Base-by-base conservation (phyloP, 2,113 vertebrate genomes). In the Sinocyclocheilus anophthalmus region DNA sequence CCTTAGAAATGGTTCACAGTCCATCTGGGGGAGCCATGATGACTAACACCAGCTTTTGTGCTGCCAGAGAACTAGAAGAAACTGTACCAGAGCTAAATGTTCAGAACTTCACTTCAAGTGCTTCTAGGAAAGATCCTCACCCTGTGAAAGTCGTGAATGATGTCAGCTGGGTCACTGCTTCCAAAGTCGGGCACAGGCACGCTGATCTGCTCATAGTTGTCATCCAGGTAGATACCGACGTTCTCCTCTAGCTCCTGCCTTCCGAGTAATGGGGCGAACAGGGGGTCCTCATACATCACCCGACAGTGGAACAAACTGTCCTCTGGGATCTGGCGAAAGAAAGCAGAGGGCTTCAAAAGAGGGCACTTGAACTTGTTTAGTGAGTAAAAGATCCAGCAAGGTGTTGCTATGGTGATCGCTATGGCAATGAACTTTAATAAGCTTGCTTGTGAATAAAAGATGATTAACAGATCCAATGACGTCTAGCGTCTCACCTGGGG, bases 81-180 rank as follows among this genome's bases (percentile, higher is more conserved):
- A 37, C 42, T 83, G 81, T 55, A 18, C 81, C 5, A 83, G 39
- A 45, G 13, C 37, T 67, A 42, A 81, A 65, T 11, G 61, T 1
- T 18, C 26, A 53, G 63, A 83, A 81, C 55, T 81, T 81, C 33
- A 16, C 42, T 76, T 63, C 20, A 39, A 39, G 55, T 1, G 63
- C 7, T 30, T 67, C 79, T 45, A 5, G 14, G 30, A 72, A 18
- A 83, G 45, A 70, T 83, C 22, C 81, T 72, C 94, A 99, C 98
- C 92, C 95, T 90, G 88, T 98, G 96, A 90, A 99, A 99, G 86
- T 99, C 98, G 0, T 99, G 98, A 91, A 99, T 96, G 90, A 99
- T 99, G 84, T 98, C 96, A 0, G 97, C 97, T 0, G 97, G 96
- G 88, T 99, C 96, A 0, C 97, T 96, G 0, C 96, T 96, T 10